These are phyloP conservation scores for Maniola hyperantus DNA, from an alignment of 2,888 invertebrate species.

Conservation along the genomic window DNA sequence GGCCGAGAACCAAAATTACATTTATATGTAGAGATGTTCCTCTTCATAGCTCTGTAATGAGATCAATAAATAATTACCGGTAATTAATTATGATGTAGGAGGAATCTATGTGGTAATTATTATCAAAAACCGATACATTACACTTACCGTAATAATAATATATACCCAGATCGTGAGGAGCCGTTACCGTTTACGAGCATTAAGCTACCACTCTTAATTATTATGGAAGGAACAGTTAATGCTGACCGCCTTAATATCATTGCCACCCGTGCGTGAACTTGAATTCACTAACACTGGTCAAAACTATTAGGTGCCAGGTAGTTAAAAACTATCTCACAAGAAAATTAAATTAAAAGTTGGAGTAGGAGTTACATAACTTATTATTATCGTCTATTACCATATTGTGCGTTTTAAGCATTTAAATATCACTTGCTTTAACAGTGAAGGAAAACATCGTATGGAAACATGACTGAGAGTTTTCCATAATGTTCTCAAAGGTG, in stretches of 20 bases:
- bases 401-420: too few relatives aligned
- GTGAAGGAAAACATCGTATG: too few relatives aligned
- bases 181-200: conserved; percentile 72
- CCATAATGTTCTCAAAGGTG: too few relatives aligned
- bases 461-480: too few relatives aligned
- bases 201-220: conserved; percentile 76
- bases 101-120: neutral
- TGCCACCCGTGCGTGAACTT: conserved; percentile 28
- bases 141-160: conserved; percentile 15
- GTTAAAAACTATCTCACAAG: neutral
- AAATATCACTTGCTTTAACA: too few relatives aligned
- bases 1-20: too few relatives aligned
- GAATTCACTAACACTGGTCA: neutral
- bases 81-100: too few relatives aligned
- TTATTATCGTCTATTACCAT: neutral
- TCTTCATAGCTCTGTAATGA: too few relatives aligned
- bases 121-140: neutral
- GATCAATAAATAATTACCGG: too few relatives aligned
- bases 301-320: neutral
- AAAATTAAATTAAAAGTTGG: neutral
- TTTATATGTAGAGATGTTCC: too few relatives aligned
- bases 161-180: conserved; percentile 31
- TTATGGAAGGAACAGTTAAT: conserved; percentile 66
- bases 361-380: neutral
- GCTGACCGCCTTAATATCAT: conserved; percentile 45